Percentiles rank a stretch among this genome's conserved stretches.
Conservation (phyloP, 1,140 invertebrate species). For the Drosophila malerkotliana region DNA sequence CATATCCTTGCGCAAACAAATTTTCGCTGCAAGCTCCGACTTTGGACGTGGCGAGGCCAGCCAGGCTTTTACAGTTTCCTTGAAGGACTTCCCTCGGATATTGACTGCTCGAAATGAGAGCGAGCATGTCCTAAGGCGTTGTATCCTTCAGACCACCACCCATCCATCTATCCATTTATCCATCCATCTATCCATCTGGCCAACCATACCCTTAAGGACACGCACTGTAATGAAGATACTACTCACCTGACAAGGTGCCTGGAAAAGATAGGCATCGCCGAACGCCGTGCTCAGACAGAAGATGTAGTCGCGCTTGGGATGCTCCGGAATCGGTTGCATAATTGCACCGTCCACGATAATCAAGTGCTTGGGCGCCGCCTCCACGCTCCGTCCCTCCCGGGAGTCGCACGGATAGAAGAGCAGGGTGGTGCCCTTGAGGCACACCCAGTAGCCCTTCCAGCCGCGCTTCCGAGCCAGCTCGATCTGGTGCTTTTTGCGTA, state of each 20-base stretch:
- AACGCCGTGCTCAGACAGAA: slow-evolving; percentile 99
- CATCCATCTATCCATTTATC: background rate
- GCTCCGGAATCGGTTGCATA: slow-evolving; percentile 99
- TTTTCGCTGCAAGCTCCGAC: slow-evolving; percentile 40
- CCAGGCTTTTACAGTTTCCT: slow-evolving; percentile 64
- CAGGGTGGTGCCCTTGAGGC: slow-evolving; percentile 97
- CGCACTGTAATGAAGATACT: slow-evolving; percentile 47
- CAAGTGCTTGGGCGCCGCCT: slow-evolving; percentile 96
- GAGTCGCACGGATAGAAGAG: slow-evolving; percentile 98
- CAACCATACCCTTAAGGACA: background rate
- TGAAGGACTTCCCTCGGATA: slow-evolving; percentile 69
- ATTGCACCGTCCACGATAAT: slow-evolving; percentile 99
- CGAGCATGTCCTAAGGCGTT: slow-evolving; percentile 40
- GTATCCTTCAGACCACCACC: slow-evolving; percentile 18
- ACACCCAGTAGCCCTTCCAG: slow-evolving; percentile 99
- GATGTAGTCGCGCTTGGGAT: slow-evolving; percentile 98
- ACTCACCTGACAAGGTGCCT: slow-evolving; percentile 91
- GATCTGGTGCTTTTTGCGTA: slow-evolving; percentile 98
- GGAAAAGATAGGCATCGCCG: slow-evolving; percentile 98
- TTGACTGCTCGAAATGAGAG: slow-evolving; percentile 57
- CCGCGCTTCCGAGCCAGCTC: slow-evolving; percentile 97
- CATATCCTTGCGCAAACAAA: slow-evolving; percentile 66
- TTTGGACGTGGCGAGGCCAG: slow-evolving; percentile 62
- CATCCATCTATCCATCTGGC: background rate
- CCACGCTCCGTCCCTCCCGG: slow-evolving; percentile 94